Conservation (phyloP, 2,113 vertebrate genomes). For the Polyodon spathula region DNA sequence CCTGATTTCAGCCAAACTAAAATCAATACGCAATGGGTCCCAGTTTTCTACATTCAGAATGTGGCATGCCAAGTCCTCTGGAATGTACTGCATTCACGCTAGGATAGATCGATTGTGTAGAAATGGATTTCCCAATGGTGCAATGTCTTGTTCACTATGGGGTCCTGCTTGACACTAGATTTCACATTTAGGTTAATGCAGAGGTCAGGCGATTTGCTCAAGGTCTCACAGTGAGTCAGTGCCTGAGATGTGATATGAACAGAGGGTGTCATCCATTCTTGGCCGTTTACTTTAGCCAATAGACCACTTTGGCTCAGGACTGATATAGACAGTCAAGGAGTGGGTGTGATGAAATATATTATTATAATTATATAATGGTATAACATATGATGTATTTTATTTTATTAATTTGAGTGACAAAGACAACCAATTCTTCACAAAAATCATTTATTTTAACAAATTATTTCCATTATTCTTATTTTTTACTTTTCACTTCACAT, state of each 20-base stretch:
- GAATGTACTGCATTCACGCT: too few species aligned
- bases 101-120: too few species aligned
- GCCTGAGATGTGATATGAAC: constrained; percentile 37
- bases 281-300: constrained; percentile 46
- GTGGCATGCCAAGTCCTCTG: too few species aligned
- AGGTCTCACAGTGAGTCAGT: constrained; percentile 31
- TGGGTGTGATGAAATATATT: constrained; percentile 52
- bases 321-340: constrained; percentile 48
- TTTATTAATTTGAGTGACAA: constrained; percentile 5
- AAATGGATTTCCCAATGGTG: too few species aligned
- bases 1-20: too few species aligned
- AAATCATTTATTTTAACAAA: too few species aligned
- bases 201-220: constrained; percentile 37
- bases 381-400: constrained; percentile 15
- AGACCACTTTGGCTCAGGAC: constrained; percentile 39
- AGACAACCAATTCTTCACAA: too few species aligned
- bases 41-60: too few species aligned
- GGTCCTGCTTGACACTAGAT: not conserved
- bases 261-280: constrained; percentile 34
- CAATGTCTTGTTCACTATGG: not conserved
- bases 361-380: constrained; percentile 44
- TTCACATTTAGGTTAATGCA: not conserved
- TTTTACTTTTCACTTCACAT: too few species aligned
- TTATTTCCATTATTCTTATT: too few species aligned
- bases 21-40: too few species aligned